Evolutionary conservation across 2,113 vertebrate species (phyloP), one percentile per base, ranked within the genome.

Genomic region (Anser cygnoides): DNA sequence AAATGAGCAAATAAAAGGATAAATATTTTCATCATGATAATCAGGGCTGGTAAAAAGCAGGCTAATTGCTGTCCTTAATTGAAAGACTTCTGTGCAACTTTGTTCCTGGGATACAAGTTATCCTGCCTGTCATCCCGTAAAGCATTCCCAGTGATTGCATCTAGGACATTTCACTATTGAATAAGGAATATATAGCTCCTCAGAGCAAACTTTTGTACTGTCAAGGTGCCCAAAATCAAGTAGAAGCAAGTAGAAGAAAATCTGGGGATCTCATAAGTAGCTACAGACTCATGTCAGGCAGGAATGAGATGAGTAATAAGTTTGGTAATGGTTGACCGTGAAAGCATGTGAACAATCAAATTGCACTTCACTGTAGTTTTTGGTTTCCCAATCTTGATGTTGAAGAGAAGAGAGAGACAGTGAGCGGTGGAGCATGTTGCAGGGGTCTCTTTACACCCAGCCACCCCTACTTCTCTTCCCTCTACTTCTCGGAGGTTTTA

Each of bases 321-420:
- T 74, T 90, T 89, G 58, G 76, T 84, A 93, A 89, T 8, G 13
- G 58, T n/a, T 1, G 0, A 72, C 37, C 54, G 44, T 49, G 61
- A 76, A 94, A 91, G 31, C 43, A 33, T 62, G 33, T 25, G n/a
- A 87, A 65, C 70, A 91, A 84, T 62, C 84, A 76, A 78, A 92
- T 10, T 77, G 44, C 16, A 78, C 10, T 93, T 90, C 65, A 68
- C 67, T 43, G 0, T 0, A 77, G 63, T 59, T 92, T 86, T 77
- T 78, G 39, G 73, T 89, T 96, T 92, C 68, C 61, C 68, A 88
- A 0, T 44, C 44, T 50, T 37, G 39, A n/a, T 31, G 13, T n/a
- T 79, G 49, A 49, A 87, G 55, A 49, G 61, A 88, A 8, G 14
- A 86, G 28, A 63, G n/a, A 78, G 58, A 31, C 57, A 65, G 21